A percentile compares a stretch with the other conserved stretches of the same genome.
phyloP scores from a whole-genome alignment of 2,113 vertebrate species.

The Isichthys henryi region DNA sequence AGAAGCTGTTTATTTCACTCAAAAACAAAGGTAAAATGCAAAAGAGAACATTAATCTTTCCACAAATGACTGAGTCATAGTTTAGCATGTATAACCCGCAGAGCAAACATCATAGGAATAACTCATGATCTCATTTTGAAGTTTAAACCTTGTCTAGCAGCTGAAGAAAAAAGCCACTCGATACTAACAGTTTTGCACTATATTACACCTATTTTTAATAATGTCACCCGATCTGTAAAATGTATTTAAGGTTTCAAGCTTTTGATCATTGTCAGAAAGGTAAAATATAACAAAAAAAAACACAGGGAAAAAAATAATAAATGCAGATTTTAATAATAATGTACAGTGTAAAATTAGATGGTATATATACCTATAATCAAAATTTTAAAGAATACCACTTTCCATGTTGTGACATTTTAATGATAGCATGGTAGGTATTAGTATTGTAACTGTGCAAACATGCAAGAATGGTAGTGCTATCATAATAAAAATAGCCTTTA shows the following conservation, averaged over 20 bases:
- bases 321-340: neutral
- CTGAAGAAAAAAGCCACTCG: slow-evolving; percentile 35
- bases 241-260: neutral
- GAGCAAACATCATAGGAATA: neutral
- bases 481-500: neutral
- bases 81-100: neutral
- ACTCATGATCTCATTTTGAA: slow-evolving; percentile 6
- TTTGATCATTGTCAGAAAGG: neutral
- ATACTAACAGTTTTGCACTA: slow-evolving; percentile 52
- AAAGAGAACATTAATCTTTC: neutral
- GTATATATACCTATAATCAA: neutral
- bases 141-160: neutral
- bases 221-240: slow-evolving; percentile 27
- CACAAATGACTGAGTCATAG: neutral
- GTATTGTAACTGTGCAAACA: neutral
- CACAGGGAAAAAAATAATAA: neutral
- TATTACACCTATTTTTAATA: slow-evolving; percentile 61
- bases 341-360: neutral
- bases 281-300: neutral
- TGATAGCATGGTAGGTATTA: neutral
- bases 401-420: neutral
- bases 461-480: neutral
- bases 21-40: slow-evolving; percentile 10
- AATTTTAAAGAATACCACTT: neutral
- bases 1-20: neutral